Conservation (phyloP, 2,888 invertebrate genomes). For the Spodoptera littoralis region DNA sequence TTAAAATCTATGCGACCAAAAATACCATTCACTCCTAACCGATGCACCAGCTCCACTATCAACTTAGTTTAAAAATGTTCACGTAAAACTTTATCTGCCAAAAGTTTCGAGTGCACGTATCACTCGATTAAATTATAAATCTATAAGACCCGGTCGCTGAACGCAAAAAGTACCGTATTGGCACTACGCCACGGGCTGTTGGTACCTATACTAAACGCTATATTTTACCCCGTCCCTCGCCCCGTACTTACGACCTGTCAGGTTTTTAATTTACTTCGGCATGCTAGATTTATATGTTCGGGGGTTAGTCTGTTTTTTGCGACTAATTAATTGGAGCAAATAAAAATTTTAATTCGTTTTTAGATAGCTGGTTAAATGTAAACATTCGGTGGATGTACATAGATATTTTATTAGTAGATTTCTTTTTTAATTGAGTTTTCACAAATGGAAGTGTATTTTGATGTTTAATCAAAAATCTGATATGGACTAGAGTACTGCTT, state of each 20-base stretch:
- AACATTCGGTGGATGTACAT: not conserved
- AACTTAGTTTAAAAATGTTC: slow-evolving; percentile 22
- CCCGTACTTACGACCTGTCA: slow-evolving; percentile 54
- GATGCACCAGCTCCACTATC: not conserved
- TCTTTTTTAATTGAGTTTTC: too few relatives aligned
- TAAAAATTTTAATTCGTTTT: slow-evolving; percentile 11
- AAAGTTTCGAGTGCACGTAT: slow-evolving; percentile 40
- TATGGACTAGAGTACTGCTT: too few relatives aligned
- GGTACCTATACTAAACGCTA: slow-evolving; percentile 57
- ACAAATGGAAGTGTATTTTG: too few relatives aligned
- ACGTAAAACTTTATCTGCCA: slow-evolving; percentile 5
- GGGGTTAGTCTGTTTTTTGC: slow-evolving; percentile 17
- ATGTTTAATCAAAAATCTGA: too few relatives aligned
- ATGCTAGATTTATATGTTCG: slow-evolving; percentile 60
- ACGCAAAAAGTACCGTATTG: slow-evolving; percentile 54
- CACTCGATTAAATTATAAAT: slow-evolving; percentile 58
- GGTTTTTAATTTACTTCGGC: slow-evolving; percentile 62
- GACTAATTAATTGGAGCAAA: slow-evolving; percentile 10
- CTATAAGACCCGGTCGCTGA: slow-evolving; percentile 54
- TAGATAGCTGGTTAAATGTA: not conserved
- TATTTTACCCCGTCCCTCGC: slow-evolving; percentile 52
- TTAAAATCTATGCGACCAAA: too few relatives aligned
- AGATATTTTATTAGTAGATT: too few relatives aligned
- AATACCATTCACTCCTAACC: not conserved
- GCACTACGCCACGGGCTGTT: slow-evolving; percentile 57